Base-by-base conservation (phyloP, 2,888 invertebrate genomes). In the Brachyptera putata region DNA sequence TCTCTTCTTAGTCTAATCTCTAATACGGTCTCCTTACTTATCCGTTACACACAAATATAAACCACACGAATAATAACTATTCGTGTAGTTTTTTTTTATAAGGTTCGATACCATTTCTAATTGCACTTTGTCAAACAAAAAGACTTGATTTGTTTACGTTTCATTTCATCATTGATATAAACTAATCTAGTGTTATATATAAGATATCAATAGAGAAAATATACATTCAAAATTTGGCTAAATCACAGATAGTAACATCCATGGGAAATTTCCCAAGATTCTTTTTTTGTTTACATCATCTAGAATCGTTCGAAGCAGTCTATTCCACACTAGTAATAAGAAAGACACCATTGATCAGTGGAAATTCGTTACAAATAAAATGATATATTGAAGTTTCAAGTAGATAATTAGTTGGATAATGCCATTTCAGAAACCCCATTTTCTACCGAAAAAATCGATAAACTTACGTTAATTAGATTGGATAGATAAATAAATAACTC, bases 181-280 rank as follows among this genome's bases (percentile, higher is more conserved):
- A 64, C 66, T 67, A 66, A 58, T 65, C 65, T 67, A 67, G 63
- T 67, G 63, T 65, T 64, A 68, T 68, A 68, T 68, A 76, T 77
- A 77, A 77, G 76, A 76, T 76, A 77, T 77, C 74, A 76, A 77
- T 79, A 78, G 78, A 79, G 78, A 79, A 79, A 79, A 79, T 79
- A 79, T 79, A 79, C 79, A 79, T 79, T 71, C 76, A 77, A 78
- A 79, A 78, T 78, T 79, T 79, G 77, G 78, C 77, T 77, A 77
- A 78, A 79, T 79, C 79, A 79, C 79, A 79, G 79, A 79, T 77
- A 79, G 78, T 67, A 64, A 66, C 65, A 65, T 67, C 63, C 67
- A 66, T 65, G 67, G 66, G 63, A 59, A 62, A 60, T 58, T 36
- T 36, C 64, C 64, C 64, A 64, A 65, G 65, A 65, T 55, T 58